phyloP scores from a whole-genome alignment of 2,888 invertebrate genomes.

The Gandaritis pyraliata region DNA sequence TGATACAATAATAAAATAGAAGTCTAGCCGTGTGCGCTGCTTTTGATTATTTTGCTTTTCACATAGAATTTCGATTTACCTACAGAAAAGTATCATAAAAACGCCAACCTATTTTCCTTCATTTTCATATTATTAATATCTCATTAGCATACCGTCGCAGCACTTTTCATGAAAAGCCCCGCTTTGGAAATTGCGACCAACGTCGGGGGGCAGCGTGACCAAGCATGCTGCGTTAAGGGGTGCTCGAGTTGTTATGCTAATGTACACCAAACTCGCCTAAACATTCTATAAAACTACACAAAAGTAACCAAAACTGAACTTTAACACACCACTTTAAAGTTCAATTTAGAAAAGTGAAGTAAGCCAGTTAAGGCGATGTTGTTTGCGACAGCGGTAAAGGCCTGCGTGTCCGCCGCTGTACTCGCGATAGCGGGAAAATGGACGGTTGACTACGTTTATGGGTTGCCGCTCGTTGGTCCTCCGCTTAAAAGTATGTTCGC shows the following conservation, averaged over 20 bases:
- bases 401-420: constrained; percentile 76
- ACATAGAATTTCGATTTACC: not conserved
- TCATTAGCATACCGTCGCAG: constrained; percentile 58
- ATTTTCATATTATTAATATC: constrained; percentile 47
- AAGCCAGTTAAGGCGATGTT: constrained; percentile 44
- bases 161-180: constrained; percentile 72
- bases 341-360: constrained; percentile 14
- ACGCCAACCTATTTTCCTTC: constrained; percentile 38
- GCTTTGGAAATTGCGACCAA: constrained; percentile 78
- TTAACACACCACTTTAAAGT: constrained; percentile 21
- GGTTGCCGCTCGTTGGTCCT: constrained; percentile 70
- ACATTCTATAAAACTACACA: constrained; percentile 38
- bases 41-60: no score
- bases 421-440: constrained; percentile 81
- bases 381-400: constrained; percentile 44
- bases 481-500: constrained; percentile 66
- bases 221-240: constrained; percentile 84
- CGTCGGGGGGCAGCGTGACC: constrained; percentile 81
- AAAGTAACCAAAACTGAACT: constrained; percentile 39
- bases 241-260: constrained; percentile 81
- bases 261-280: constrained; percentile 50
- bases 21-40: no score
- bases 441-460: constrained; percentile 83
- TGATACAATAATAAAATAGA: no score
- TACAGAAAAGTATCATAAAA: constrained; percentile 30